Evolutionary conservation across 2,888 invertebrate species (phyloP).

Genomic region (Nomada flava): DNA sequence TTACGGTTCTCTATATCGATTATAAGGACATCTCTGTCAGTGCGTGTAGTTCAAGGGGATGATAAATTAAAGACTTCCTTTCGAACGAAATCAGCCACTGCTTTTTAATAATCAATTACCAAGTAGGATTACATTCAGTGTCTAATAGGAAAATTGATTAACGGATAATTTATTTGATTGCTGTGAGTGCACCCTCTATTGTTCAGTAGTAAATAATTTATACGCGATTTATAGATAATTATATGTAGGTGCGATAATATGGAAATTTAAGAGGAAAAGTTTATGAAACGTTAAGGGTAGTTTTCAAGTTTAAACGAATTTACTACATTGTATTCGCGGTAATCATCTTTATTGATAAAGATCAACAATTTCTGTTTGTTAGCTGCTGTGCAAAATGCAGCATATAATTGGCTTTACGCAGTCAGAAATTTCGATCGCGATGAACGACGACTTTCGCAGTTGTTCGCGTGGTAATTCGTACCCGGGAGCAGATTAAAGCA

Average conservation of each 20-base stretch:
- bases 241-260: no score
- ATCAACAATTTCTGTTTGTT: background rate
- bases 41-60: slow-evolving; percentile 17
- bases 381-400: background rate
- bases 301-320: no score
- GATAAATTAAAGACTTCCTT: background rate
- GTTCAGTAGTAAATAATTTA: background rate
- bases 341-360: no score
- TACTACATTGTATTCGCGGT: no score
- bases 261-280: no score
- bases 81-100: background rate
- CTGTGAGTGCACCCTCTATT: background rate
- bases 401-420: no score
- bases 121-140: no score
- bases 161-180: no score
- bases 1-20: slow-evolving; percentile 21
- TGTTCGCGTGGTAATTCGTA: slow-evolving; percentile 1
- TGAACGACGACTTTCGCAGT: background rate
- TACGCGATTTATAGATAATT: no score
- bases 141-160: no score
- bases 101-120: background rate
- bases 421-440: slow-evolving; percentile 8
- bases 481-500: slow-evolving; percentile 19
- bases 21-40: slow-evolving; percentile 1
- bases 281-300: no score